phyloP scores from a whole-genome alignment of 2,113 vertebrate species.

The Collichthys lucidus region DNA sequence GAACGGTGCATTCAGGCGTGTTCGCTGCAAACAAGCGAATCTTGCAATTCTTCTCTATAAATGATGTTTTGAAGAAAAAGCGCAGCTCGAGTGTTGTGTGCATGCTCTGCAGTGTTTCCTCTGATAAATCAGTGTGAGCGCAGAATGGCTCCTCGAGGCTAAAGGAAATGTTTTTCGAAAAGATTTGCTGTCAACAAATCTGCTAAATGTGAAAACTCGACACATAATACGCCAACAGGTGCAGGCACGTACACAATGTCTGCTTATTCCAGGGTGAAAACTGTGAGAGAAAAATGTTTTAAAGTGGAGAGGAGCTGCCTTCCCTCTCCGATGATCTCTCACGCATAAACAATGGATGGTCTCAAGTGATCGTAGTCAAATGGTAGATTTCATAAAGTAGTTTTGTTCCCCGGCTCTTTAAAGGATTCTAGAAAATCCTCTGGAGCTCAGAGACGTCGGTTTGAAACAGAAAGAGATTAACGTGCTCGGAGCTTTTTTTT shows the following conservation, averaged over 20 bases:
- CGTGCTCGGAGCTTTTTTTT: neutral
- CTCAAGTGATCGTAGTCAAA: neutral
- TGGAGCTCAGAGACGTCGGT: neutral
- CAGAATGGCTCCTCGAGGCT: neutral
- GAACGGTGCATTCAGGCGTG: neutral
- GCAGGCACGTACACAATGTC: neutral
- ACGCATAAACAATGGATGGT: constrained; percentile 8
- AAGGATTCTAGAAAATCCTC: neutral
- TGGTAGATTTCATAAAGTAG: neutral
- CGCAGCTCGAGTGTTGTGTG: neutral
- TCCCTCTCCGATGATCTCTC: neutral
- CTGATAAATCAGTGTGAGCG: neutral
- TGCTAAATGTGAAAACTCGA: constrained; percentile 8
- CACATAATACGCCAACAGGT: neutral
- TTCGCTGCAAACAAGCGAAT: too few species aligned
- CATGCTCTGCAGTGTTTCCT: neutral
- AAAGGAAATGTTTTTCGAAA: neutral
- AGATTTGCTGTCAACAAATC: constrained; percentile 11
- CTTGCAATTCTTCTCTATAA: neutral
- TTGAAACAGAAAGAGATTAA: constrained; percentile 1
- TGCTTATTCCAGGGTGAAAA: neutral
- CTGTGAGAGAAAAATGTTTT: neutral
- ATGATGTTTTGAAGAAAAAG: neutral
- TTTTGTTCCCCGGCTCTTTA: neutral
- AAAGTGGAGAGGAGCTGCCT: neutral